Evolutionary conservation across 2,113 vertebrate genomes (phyloP).

Genomic region (Petrocephalus zakoni): DNA sequence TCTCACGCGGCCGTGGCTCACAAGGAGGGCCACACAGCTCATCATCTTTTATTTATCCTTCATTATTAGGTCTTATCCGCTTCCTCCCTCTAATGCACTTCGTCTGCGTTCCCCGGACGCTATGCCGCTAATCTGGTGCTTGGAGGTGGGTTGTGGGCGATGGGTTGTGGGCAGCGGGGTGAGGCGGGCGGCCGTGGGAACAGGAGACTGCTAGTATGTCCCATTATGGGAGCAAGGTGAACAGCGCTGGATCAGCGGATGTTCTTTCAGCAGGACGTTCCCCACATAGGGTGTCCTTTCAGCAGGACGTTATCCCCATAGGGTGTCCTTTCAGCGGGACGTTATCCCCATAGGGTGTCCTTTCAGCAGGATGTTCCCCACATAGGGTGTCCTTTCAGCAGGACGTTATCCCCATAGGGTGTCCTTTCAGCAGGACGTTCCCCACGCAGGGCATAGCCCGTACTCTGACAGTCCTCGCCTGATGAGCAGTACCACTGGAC

Average conservation of each 20-base stretch:
- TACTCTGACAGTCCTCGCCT: not conserved
- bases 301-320: not conserved
- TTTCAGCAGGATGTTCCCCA: not conserved
- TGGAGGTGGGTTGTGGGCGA: too few relatives aligned
- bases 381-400: not conserved
- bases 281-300: not conserved
- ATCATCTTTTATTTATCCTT: slow-evolving; percentile 20
- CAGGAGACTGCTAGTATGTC: not conserved
- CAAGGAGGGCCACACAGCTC: not conserved
- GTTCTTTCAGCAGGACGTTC: not conserved
- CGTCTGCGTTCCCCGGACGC: not conserved
- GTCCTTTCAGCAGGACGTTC: too few relatives aligned
- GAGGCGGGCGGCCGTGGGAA: not conserved
- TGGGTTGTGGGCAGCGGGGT: not conserved
- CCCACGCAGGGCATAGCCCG: not conserved
- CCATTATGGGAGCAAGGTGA: not conserved
- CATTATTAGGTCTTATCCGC: not conserved
- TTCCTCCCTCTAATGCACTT: not conserved
- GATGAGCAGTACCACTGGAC: slow-evolving; percentile 3
- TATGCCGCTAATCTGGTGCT: not conserved
- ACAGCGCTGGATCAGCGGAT: not conserved
- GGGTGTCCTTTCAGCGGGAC: not conserved
- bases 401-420: not conserved
- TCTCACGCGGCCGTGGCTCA: not conserved
- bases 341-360: not conserved